Base-by-base conservation (phyloP, 2,113 vertebrate genomes). In the Oryzias melastigma region DNA sequence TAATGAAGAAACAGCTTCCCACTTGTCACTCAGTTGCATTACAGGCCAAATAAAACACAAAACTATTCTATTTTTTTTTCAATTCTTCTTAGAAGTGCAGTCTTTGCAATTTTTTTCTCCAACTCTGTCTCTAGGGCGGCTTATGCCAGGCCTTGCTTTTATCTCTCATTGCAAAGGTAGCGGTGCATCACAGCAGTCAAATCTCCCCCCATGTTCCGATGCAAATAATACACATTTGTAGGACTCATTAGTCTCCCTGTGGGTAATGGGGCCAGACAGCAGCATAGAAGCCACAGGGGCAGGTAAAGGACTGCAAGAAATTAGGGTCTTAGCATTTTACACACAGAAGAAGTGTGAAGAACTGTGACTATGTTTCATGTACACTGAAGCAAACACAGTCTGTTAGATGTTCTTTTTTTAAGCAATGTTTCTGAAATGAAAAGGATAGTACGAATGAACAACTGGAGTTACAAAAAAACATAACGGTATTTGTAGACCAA, bases 141-240 rank as follows among this genome's bases (percentile, higher is more conserved):
- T 47, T 18, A 47, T 8, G 45, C 45, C 64, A 80, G 66, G 82
- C 68, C 60, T 67, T 75, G 72, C 62, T 73, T 56, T 35, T 48
- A 25, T 53, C 61, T 79, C 43, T 66, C 60, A 68, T 50, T 77
- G 60, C 60, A 55, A 29, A 64, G 41, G 44, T 49, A 12, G n/a
- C 14, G 44, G 49, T 68, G 54, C 20, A 18, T 60, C 12, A 7
- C 24, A 1, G n/a, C 65, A n/a, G 48, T 52, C 70, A 83, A 82
- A 82, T 83, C 17, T 68, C 53, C 60, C 81, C 65, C 66, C 12
- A 18, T 75, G 69, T 76, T 86, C 80, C 84, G 70, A 81, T 75
- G 65, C 80, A 87, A 86, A 90, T 87, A 62, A 73, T 68, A 81
- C 77, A 75, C 65, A 80, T 86, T 85, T 85, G 66, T 78, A 81